Evolutionary conservation across 2,113 vertebrate species (phyloP).

Genomic region (Zingel zingel): DNA sequence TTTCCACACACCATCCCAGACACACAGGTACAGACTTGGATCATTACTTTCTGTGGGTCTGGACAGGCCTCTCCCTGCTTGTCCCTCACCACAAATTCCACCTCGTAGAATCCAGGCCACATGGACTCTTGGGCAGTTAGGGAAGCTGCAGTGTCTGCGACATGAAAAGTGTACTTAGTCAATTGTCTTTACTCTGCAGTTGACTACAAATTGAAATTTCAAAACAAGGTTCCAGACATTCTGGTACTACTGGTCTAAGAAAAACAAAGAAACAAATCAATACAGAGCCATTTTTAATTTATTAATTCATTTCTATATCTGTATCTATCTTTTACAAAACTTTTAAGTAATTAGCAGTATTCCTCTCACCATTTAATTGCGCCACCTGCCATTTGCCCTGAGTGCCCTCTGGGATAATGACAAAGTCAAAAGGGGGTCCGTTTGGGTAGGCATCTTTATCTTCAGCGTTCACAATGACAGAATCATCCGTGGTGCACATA

Average conservation of each 20-base stretch:
- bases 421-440: slow-evolving; percentile 88
- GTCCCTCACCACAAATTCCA: slow-evolving; percentile 75
- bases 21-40: slow-evolving; percentile 80
- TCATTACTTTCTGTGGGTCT: slow-evolving; percentile 70
- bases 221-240: neutral
- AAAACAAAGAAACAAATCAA: neutral
- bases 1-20: slow-evolving; percentile 49
- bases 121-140: slow-evolving; percentile 51
- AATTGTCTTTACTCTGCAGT: too few species aligned
- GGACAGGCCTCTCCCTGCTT: slow-evolving; percentile 72
- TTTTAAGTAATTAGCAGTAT: neutral
- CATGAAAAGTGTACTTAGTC: neutral
- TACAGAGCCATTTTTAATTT: neutral
- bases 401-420: slow-evolving; percentile 83
- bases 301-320: neutral
- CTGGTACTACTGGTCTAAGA: neutral
- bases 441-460: slow-evolving; percentile 88
- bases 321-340: neutral
- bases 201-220: neutral
- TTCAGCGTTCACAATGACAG: slow-evolving; percentile 84
- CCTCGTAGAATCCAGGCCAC: slow-evolving; percentile 71
- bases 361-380: slow-evolving; percentile 85
- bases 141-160: slow-evolving; percentile 77
- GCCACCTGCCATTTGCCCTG: slow-evolving; percentile 87
- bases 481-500: slow-evolving; percentile 80